Conservation (phyloP, 2,113 vertebrate genomes). For the Rhinoderma darwinii region DNA sequence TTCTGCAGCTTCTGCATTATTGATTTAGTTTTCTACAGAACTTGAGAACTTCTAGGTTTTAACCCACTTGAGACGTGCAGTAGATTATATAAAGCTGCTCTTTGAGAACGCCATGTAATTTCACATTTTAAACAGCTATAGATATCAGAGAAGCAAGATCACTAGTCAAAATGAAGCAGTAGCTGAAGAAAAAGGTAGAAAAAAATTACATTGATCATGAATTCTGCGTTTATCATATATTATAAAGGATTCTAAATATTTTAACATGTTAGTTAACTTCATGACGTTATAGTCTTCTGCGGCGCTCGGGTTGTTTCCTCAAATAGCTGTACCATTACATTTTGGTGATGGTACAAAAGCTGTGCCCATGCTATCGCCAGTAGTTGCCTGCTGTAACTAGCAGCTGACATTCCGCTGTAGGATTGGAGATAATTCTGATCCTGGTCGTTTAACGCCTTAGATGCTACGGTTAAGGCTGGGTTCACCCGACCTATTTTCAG, state of each 20-base stretch:
- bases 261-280: neutral
- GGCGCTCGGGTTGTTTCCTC: too few species aligned
- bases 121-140: neutral
- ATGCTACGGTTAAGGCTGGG: too few species aligned
- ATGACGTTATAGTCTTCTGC: too few species aligned
- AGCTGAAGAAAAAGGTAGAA: neutral
- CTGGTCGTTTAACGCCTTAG: too few species aligned
- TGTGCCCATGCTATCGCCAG: too few species aligned
- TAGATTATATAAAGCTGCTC: neutral
- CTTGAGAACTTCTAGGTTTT: neutral
- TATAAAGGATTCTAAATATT: neutral
- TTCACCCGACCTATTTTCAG: too few species aligned
- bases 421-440: too few species aligned
- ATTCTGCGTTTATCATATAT: neutral
- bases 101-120: neutral
- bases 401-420: too few species aligned
- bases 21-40: neutral
- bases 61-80: neutral
- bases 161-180: neutral
- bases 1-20: neutral
- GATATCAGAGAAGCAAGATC: neutral
- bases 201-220: neutral
- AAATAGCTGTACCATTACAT: too few species aligned
- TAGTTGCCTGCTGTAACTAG: too few species aligned
- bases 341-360: too few species aligned